Base-by-base conservation (phyloP, 2,888 invertebrate species). In the Cephus rjabovi region DNA sequence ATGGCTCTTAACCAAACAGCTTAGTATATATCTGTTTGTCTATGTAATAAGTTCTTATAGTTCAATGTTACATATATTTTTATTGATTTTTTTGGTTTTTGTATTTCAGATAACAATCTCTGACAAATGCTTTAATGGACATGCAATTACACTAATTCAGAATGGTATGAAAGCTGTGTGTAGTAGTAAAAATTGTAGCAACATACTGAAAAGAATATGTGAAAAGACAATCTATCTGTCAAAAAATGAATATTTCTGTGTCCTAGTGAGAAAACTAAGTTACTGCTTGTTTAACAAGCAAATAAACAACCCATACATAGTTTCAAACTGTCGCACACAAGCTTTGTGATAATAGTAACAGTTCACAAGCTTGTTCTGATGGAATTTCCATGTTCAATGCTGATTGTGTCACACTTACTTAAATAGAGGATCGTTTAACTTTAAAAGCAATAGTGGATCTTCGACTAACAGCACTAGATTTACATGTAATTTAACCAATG, bases 221-320 rank as follows among this genome's bases (percentile, higher is more conserved):
- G 70, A 78, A 79, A 82, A 85, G 81, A 77, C 80, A 81, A 75
- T 69, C 76, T 78, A 79, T 82, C 76, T 77, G 79, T 82, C 80
- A 82, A 81, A 75, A 83, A 82, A 77, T 80, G 81, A 80, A 83
- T 82, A 84, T 80, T 80, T 81, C 83, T 83, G 81, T 83, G 76
- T 71, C 81, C 77, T 75, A 84, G 81, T 81, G 78, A 83, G 79
- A 81, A 82, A 85, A 86, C 82, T 82, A 79, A 80, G 79, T 81
- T 86, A 85, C 82, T 86, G 85, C 83, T 83, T 85, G 80, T 80
- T 40, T 79, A 86, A 86, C 81, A 86, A 40, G 4, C 15, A 40
- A 40, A 86, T 86, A 87, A 82, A 78, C 80, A 79, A 81, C 82
- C 83, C 84, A 86, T 78, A 77, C 76, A 76, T 77, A 81, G 80